Conservation (phyloP, 2,113 vertebrate genomes). For the Shinisaurus crocodilurus region DNA sequence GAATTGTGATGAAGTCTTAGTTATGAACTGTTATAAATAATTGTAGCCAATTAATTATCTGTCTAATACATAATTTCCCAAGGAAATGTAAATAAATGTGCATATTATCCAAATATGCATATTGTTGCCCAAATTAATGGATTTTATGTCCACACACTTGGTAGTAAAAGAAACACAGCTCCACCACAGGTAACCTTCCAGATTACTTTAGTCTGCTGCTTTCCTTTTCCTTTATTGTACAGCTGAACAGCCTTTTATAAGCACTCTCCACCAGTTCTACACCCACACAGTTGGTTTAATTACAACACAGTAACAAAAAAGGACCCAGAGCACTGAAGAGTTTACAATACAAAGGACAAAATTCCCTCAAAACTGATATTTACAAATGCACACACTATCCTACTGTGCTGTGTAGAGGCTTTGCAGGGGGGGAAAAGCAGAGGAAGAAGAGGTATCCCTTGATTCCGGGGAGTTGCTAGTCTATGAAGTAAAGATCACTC, state of each 20-base stretch:
- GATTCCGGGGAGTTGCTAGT: neutral
- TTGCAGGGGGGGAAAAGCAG: neutral
- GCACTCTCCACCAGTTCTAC: neutral
- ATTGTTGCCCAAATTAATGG: neutral
- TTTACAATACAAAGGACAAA: neutral
- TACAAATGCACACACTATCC: neutral
- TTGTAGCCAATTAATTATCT: neutral
- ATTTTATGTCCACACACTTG: neutral
- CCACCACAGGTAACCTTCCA: neutral
- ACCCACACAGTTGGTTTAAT: neutral
- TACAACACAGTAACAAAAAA: no score
- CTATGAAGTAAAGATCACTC: no score
- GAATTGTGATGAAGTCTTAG: neutral
- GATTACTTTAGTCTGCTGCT: neutral
- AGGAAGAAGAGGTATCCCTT: neutral
- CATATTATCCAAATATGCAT: neutral
- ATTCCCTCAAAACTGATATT: neutral
- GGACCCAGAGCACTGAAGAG: neutral
- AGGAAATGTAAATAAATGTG: neutral
- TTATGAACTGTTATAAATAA: neutral
- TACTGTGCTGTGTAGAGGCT: neutral
- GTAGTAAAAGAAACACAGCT: neutral
- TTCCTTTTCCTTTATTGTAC: neutral
- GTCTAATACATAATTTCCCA: neutral
- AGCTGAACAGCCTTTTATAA: neutral